phyloP scores from a whole-genome alignment of 1,140 invertebrate species.

The Trachelipus rathkii region DNA sequence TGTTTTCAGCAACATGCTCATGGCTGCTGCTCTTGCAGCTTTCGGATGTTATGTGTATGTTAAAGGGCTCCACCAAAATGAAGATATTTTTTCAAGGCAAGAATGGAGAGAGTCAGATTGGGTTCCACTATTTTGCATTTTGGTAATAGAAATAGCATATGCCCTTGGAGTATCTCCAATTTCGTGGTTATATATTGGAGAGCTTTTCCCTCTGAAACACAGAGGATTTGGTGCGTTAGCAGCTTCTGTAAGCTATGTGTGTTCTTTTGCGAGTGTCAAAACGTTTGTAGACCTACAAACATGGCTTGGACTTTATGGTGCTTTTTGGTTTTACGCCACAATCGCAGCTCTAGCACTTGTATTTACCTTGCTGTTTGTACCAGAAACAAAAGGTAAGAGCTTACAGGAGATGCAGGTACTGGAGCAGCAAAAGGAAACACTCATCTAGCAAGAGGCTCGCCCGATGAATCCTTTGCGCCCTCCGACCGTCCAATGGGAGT shows the following conservation, averaged over 20 bases:
- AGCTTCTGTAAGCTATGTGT: slow-evolving; percentile 78
- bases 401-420: slow-evolving; percentile 74
- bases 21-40: slow-evolving; percentile 72
- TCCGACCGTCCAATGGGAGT: slow-evolving; percentile 45
- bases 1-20: slow-evolving; percentile 72
- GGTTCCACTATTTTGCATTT: slow-evolving; percentile 72
- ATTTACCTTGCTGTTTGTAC: slow-evolving; percentile 78
- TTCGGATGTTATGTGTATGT: slow-evolving; percentile 73
- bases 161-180: slow-evolving; percentile 84
- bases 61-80: slow-evolving; percentile 41
- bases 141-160: slow-evolving; percentile 76
- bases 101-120: slow-evolving; percentile 55
- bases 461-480: slow-evolving; percentile 43
- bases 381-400: slow-evolving; percentile 82
- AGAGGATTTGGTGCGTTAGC: slow-evolving; percentile 76
- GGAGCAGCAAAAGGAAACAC: slow-evolving; percentile 39
- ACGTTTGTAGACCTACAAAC: slow-evolving; percentile 75
- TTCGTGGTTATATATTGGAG: slow-evolving; percentile 79
- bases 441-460: slow-evolving; percentile 45
- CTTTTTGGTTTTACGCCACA: slow-evolving; percentile 83
- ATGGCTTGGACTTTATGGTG: slow-evolving; percentile 68
- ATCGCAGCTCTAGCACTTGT: slow-evolving; percentile 75
- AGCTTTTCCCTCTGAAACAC: slow-evolving; percentile 79
- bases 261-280: slow-evolving; percentile 82
- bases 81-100: slow-evolving; percentile 38